Conservation (phyloP, 2,888 invertebrate genomes). For the Crepidodera aurea region DNA sequence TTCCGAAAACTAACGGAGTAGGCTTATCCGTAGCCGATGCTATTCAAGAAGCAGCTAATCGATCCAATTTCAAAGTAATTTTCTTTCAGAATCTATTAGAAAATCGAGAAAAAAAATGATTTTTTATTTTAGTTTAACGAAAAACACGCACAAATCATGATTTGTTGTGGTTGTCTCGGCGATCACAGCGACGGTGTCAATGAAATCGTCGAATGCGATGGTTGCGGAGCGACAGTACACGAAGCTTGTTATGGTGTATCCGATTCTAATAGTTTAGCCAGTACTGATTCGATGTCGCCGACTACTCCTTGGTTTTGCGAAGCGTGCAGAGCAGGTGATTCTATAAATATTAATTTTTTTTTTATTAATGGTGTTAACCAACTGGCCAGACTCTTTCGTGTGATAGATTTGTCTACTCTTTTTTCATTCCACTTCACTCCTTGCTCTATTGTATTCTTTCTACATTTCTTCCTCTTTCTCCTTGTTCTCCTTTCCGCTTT, state of each 20-base stretch:
- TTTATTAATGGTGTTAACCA: too few relatives aligned
- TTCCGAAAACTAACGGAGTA: constrained; percentile 53
- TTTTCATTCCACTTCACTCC: too few relatives aligned
- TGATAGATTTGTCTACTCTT: too few relatives aligned
- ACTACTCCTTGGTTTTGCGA: constrained; percentile 99
- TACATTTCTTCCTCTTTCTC: too few relatives aligned
- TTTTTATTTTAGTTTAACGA: constrained; percentile 48
- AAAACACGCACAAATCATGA: constrained; percentile 71
- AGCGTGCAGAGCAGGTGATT: constrained; percentile 81
- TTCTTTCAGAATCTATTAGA: too few relatives aligned
- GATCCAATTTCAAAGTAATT: constrained; percentile 47
- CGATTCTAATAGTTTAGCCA: constrained; percentile 89
- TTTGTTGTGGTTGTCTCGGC: constrained; percentile 93
- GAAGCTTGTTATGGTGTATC: constrained; percentile 97
- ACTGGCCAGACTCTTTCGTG: too few relatives aligned
- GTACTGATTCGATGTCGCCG: constrained; percentile 92
- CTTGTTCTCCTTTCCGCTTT: too few relatives aligned
- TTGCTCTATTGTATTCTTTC: too few relatives aligned
- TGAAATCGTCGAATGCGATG: constrained; percentile 97
- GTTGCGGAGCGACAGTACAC: constrained; percentile 95
- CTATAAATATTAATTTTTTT: too few relatives aligned
- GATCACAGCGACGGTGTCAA: constrained; percentile 92
- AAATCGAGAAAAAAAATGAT: too few relatives aligned
- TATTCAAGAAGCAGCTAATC: constrained; percentile 61
- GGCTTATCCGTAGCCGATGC: constrained; percentile 63